These are phyloP conservation scores for Crossaster papposus DNA, from an alignment of 53 echinoderm and acorn worm genomes.

Conservation along the genomic window DNA sequence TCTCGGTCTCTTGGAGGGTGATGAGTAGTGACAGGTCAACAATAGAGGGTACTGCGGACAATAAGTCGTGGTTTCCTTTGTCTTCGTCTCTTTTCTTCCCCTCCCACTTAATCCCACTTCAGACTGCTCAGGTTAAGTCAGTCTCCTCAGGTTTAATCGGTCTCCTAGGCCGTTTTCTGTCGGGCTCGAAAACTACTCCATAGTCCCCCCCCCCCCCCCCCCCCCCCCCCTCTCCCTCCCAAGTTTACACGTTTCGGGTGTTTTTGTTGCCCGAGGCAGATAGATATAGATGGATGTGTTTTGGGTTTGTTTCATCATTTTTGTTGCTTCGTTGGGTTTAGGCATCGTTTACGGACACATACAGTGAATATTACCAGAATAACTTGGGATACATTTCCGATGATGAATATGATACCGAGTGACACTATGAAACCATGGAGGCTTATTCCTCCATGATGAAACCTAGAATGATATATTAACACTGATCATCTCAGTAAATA, in stretches of 20 bases:
- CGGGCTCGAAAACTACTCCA: neutral
- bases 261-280: neutral
- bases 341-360: no score
- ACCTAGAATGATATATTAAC: no score
- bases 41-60: neutral
- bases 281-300: neutral
- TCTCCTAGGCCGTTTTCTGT: neutral
- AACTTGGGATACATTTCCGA: no score
- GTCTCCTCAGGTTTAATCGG: neutral
- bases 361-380: no score
- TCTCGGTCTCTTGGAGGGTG: conserved; percentile 1
- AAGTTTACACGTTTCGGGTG: neutral
- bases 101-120: neutral
- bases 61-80: conserved; percentile 21
- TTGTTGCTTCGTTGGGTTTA: neutral
- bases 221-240: no score
- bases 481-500: no score
- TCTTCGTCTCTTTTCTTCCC: neutral
- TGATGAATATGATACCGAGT: no score
- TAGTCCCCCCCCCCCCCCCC: no score
- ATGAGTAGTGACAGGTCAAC: conserved; percentile 30
- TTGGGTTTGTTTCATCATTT: neutral
- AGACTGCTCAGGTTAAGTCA: neutral
- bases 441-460: no score
- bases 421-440: no score